phyloP scores from a whole-genome alignment of 2,888 invertebrate genomes.

The Sphaeridia pumilis region DNA sequence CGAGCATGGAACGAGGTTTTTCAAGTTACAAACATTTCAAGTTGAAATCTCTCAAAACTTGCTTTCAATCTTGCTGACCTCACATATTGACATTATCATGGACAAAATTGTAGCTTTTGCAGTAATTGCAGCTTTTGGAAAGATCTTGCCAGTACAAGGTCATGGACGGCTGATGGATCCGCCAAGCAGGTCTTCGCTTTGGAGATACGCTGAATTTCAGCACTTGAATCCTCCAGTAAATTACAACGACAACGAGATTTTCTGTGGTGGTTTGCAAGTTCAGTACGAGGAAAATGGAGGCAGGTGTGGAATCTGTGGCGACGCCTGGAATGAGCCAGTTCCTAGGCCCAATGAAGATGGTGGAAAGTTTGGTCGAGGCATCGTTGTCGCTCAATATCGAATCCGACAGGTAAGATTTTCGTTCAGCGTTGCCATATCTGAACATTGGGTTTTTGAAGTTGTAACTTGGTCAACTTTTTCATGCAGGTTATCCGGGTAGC shows the following conservation, averaged over 20 bases:
- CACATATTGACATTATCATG: too few relatives aligned
- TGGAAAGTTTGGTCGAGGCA: constrained; percentile 72
- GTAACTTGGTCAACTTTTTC: not conserved
- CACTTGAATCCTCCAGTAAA: constrained; percentile 39
- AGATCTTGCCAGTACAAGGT: constrained; percentile 14
- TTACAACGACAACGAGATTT: constrained; percentile 46
- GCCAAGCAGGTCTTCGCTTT: constrained; percentile 36
- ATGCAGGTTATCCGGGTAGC: constrained; percentile 66
- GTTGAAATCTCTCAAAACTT: too few relatives aligned
- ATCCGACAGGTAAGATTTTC: constrained; percentile 56
- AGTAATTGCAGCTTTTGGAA: too few relatives aligned
- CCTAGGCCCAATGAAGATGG: constrained; percentile 81
- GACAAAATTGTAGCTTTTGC: too few relatives aligned
- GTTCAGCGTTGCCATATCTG: not conserved
- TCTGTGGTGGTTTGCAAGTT: constrained; percentile 44
- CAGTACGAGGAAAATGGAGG: constrained; percentile 7
- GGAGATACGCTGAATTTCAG: constrained; percentile 29
- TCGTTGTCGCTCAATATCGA: constrained; percentile 67
- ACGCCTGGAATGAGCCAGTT: constrained; percentile 56
- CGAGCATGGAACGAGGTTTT: too few relatives aligned
- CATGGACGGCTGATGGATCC: constrained; percentile 37
- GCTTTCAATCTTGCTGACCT: too few relatives aligned
- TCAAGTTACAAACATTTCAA: too few relatives aligned
- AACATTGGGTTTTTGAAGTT: not conserved
- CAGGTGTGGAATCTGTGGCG: constrained; percentile 57